Evolutionary conservation across 2,113 vertebrate genomes (phyloP), one percentile per base, ranked within the genome.

Genomic region (Pan paniscus): DNA sequence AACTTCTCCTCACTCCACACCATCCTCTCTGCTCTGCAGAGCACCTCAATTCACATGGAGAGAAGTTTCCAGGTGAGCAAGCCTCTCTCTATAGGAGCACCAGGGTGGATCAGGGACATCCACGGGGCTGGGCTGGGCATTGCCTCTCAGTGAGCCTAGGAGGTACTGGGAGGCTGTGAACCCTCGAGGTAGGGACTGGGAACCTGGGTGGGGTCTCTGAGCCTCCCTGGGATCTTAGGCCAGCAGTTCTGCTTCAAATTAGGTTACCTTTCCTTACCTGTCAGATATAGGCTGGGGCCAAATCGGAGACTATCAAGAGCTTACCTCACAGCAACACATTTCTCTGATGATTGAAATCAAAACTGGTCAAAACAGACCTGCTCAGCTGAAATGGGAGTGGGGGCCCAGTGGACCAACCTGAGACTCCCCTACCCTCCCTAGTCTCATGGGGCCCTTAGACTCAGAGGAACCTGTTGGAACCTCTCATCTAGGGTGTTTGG

Each of bases 11-110:
- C 99, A 2, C 95, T 99, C 67, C 98, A 99, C 5, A 99, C 99
- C 96, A 99, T 99, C 93, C 99, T 99, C 46, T 99, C 99, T 0
- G 99, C 99, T 40, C 99, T 99, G 90, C 99, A 99, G 98, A 99
- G 99, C 95, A 99, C 99, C 0, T 98, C 99, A 0, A 98, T 99
- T 64, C 99, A 99, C 99, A 5, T 99, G 99, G 99, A 99, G 99
- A 0, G 99, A 99, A 38, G 99, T 99, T 52, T 99, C 99, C 0
- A 96, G 99, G 99, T 99, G 81, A 97, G 98, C 14, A 10, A 30
- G 1, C 0, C 3, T 46, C 22, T 61, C 14, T 12, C 76, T 32
- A 1, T 30, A 6, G 70, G 92, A 61, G 73, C 9, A 22, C 14
- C 30, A 20, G 9, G 3, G 9, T 43, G 17, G 55, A 64, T 4